Conservation (phyloP, 1,140 invertebrate species). For the Listronotus bonariensis region DNA sequence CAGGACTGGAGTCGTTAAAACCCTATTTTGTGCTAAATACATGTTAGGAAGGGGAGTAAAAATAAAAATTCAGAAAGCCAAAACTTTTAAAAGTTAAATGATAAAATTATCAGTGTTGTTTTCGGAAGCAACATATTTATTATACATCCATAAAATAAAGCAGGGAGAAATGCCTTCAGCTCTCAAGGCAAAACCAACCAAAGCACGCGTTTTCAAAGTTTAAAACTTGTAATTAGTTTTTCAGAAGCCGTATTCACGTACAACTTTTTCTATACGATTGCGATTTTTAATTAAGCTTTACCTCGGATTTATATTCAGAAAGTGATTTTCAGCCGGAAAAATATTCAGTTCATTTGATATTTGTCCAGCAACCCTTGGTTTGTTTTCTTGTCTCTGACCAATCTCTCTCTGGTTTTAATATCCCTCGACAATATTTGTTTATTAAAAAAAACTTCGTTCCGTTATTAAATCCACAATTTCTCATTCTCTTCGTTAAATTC, state of each 20-base stretch:
- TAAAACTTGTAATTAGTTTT: conserved; percentile 56
- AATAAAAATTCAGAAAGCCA: not conserved
- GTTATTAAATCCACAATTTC: no score
- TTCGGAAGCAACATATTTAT: conserved; percentile 32
- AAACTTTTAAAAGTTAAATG: conserved; percentile 19
- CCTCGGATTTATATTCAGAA: conserved; percentile 50
- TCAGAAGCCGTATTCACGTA: conserved; percentile 45
- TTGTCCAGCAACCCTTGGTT: conserved; percentile 45
- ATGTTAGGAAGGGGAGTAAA: not conserved
- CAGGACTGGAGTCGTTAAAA: no score
- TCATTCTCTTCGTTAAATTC: no score
- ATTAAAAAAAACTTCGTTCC: conserved; percentile 5
- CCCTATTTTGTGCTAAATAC: no score
- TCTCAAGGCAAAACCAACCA: conserved; percentile 44
- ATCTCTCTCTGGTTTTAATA: conserved; percentile 31
- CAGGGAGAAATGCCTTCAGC: conserved; percentile 35
- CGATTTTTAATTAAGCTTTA: conserved; percentile 54
- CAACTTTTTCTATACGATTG: conserved; percentile 48
- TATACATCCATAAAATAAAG: conserved; percentile 35
- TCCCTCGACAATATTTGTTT: conserved; percentile 20
- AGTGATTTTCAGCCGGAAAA: conserved; percentile 52
- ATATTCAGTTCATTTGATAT: conserved; percentile 54
- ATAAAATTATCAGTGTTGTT: conserved; percentile 27
- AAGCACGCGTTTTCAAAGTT: conserved; percentile 50
- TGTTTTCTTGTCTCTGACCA: conserved; percentile 45